phyloP scores from a whole-genome alignment of 2,113 vertebrate genomes.

The human region GRCh38 chr9:17595501-17596000 shows the following conservation, averaged over 20 bases:
- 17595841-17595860: background rate
- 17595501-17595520: background rate
- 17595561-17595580: background rate
- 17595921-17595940: background rate
- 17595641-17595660: background rate
- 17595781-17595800: background rate
- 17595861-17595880: background rate
- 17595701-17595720: background rate
- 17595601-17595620: background rate
- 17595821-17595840: background rate
- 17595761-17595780: background rate
- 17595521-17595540: background rate
- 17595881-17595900: background rate
- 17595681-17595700: background rate
- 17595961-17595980: background rate
- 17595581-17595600: background rate
- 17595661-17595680: background rate
- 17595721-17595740: background rate
- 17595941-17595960: background rate
- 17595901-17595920: background rate
- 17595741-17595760: background rate
- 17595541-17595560: background rate
- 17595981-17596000: background rate
- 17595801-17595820: background rate
- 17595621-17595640: background rate